Base-by-base conservation (phyloP, 2,113 vertebrate genomes). In the Gallinago undulata region DNA sequence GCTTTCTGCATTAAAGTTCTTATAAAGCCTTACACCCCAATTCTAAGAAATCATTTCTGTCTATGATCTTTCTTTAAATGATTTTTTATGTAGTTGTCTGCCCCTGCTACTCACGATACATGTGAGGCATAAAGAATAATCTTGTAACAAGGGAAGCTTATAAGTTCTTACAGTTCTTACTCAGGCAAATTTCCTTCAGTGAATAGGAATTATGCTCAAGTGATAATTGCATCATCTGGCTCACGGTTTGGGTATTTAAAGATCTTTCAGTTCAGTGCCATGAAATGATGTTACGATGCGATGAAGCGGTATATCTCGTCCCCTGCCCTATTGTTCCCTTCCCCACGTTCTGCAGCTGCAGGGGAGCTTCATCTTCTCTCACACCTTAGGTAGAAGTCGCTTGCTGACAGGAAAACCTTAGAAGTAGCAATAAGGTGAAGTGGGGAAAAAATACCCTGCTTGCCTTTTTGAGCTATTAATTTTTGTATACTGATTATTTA, bases 31-130 rank as follows among this genome's bases (percentile, higher is more conserved):
- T 80, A 68, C 6, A 6, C 72, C 35, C 73, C 47, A 47, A 53
- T 90, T 90, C 33, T 69, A 75, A 81, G 80, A 89, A 96, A 85
- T 94, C 17, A 33, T 90, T 94, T 92, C 68, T 92, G 62, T 74
- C 77, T 41, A 2, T 66, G 87, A 25, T 90, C 79, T 92, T 89
- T 90, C 43, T 73, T 57, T 90, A 83, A 94, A 80, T 78, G 19
- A 75, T 87, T 94, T 90, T 97, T 87, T 37, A 78, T 89, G 59
- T 87, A 90, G 77, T 87, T 93, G 48, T 94, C 80, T 94, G 70
- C n/a, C 56, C 51, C 79, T 87, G 41, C 48, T 93, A 50, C 67
- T 80, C 78, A 39, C 13, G 56, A 81, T 73, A 84, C 78, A 80
- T 43, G 14, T 2, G 21, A 93, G 16, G 59, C 70, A 89, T 70